Base-by-base conservation (phyloP, 2,797 vertebrate genomes). In the Carcharodon carcharias region DNA sequence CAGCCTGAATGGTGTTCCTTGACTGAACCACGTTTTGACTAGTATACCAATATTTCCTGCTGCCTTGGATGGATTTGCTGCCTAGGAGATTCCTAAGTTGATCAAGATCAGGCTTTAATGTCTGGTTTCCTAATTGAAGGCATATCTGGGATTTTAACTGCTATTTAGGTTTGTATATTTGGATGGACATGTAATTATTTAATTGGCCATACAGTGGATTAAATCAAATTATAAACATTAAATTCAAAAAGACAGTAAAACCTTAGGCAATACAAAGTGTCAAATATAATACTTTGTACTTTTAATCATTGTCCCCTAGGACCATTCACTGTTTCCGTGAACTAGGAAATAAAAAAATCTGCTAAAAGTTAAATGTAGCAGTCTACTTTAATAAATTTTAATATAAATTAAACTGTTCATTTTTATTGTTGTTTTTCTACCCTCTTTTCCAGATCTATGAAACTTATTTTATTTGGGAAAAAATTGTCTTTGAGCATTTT, bases 221-320 rank as follows among this genome's bases (percentile, higher is more conserved):
- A 65, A 65, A 93, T 93, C 35, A 93, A 93, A 65, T 97, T 96
- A 96, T 96, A 96, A 97, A 96, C 96, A 96, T 96, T 97, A 26
- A 96, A 96, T 96, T 96, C 58, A 45, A 63, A 96, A 96, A 93
- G 96, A 96, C 71, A 91, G 0, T 14, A 96, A 96, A 96, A 97
- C 96, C 96, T 96, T 85, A 96, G 96, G 96, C 96, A 80, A 96
- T 97, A 97, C 97, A 96, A 97, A 96, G 96, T 96, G 96, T 97
- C 97, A 96, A 96, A 96, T 97, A 97, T 96, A 97, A 97, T 97
- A 96, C 3, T 26, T 16, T 40, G n/a, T 89, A 89, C 54, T 91
- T 91, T 61, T 93, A 65, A 63, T 65, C 91, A 56, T 40, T 65
- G 35, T 93, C 61, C n/a, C 91, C 63, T 65, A 63, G 61, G 91